These are phyloP conservation scores for Artemia sinica DNA, from an alignment of 2,888 invertebrate genomes.

Conservation along the genomic window DNA sequence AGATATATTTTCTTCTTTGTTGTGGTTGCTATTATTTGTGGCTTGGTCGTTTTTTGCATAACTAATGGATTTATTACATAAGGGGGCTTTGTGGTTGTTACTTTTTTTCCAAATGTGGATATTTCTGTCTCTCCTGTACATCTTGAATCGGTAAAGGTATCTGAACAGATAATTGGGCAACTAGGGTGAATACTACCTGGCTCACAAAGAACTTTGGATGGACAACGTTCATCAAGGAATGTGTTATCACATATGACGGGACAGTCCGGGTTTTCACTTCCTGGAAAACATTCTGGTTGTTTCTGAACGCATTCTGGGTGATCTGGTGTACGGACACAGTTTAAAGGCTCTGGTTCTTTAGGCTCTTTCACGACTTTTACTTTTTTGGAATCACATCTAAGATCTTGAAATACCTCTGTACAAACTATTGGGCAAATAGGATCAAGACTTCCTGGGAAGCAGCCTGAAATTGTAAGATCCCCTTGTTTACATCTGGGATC, in stretches of 20 bases:
- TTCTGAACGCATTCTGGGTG: neutral
- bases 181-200: neutral
- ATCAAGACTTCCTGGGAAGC: neutral
- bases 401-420: neutral
- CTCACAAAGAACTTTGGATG: neutral
- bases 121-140: neutral
- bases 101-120: neutral
- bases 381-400: neutral
- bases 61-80: too few relatives aligned
- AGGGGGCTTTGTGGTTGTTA: neutral
- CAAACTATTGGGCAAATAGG: neutral
- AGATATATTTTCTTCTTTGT: neutral
- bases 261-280: neutral
- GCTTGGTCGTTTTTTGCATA: too few relatives aligned
- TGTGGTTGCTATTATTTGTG: neutral
- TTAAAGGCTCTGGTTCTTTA: neutral
- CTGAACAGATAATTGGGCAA: constrained; percentile 1
- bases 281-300: neutral
- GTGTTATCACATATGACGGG: neutral
- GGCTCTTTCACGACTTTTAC: neutral
- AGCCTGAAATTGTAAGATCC: neutral
- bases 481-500: neutral
- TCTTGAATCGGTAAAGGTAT: neutral
- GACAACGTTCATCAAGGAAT: constrained; percentile 8
- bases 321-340: neutral